phyloP scores from a whole-genome alignment of 2,113 vertebrate genomes.

The Sialia sialis region DNA sequence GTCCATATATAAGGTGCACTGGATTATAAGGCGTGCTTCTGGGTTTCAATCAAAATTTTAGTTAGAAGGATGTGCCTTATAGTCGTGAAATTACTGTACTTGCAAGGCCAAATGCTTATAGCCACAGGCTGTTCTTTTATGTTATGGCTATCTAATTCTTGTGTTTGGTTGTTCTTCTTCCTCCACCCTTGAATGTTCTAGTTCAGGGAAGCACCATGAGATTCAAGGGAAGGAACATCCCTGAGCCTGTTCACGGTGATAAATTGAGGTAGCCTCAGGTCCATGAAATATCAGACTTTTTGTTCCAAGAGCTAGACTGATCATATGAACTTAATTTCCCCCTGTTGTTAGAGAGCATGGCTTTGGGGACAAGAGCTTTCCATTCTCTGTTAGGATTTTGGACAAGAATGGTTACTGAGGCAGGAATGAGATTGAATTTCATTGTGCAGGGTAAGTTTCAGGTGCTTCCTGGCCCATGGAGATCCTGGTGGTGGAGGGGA shows the following conservation, averaged over 20 bases:
- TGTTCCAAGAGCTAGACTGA: not conserved
- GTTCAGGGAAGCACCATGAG: not conserved
- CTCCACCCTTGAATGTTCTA: not conserved
- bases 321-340: not conserved
- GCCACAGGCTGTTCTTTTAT: not conserved
- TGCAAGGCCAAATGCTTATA: not conserved
- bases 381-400: not conserved
- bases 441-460: not conserved
- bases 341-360: not conserved
- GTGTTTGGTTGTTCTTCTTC: not conserved
- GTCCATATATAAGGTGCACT: too few species aligned
- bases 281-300: not conserved
- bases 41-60: too few species aligned
- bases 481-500: not conserved
- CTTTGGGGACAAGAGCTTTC: not conserved
- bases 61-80: too few species aligned
- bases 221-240: not conserved
- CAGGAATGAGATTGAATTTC: not conserved
- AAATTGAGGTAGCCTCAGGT: not conserved
- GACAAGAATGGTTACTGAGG: not conserved
- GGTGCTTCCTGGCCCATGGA: not conserved
- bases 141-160: not conserved
- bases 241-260: not conserved
- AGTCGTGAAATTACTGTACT: too few species aligned
- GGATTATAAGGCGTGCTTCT: too few species aligned